Percentiles rank a stretch among this genome's conserved stretches.
These are phyloP conservation scores for Pantherophis alleghaniensis DNA, from an alignment of 2,797 vertebrate genomes.

Conservation along the genomic window DNA sequence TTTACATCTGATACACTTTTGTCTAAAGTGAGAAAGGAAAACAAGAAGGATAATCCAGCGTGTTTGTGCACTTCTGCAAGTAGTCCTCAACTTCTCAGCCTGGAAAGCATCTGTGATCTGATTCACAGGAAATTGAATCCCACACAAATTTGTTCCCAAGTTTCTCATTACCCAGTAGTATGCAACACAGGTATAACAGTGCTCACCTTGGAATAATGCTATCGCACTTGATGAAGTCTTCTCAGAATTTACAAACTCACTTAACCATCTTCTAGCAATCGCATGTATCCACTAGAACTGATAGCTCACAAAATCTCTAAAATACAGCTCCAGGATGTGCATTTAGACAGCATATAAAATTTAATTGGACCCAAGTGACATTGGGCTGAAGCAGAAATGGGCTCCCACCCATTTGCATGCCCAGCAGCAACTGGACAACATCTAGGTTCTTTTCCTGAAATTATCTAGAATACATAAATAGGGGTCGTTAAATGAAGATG, in stretches of 20 bases:
- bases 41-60: neutral
- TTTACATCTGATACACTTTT: neutral
- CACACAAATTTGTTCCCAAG: neutral
- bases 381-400: neutral
- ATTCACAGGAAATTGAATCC: neutral
- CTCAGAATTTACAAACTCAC: neutral
- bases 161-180: neutral
- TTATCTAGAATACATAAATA: neutral
- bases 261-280: neutral
- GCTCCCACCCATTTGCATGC: neutral
- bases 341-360: neutral
- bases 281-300: neutral
- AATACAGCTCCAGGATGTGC: neutral
- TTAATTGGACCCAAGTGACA: neutral
- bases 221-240: too few species aligned
- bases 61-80: neutral
- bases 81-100: neutral
- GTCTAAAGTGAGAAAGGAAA: neutral
- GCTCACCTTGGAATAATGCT: neutral
- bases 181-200: neutral
- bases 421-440: neutral
- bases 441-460: neutral
- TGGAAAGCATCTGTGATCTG: neutral
- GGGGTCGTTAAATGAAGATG: too few species aligned
- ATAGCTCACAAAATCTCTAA: neutral